These are phyloP conservation scores for Sciurus niger DNA, from an alignment of 2,113 vertebrate genomes.

Conservation along the genomic window DNA sequence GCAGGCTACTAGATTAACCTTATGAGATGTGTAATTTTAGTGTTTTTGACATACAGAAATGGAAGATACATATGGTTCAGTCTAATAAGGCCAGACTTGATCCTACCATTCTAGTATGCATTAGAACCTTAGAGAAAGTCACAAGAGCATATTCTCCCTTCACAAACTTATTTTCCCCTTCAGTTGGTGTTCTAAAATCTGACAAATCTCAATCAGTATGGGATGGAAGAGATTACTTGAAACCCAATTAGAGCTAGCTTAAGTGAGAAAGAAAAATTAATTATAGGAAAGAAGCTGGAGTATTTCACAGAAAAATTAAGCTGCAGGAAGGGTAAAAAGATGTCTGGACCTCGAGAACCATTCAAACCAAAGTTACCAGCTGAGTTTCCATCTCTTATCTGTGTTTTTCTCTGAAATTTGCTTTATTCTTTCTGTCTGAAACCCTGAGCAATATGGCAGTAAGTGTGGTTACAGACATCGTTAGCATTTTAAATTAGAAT, in stretches of 20 bases:
- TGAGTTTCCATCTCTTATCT: background rate
- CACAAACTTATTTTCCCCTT: background rate
- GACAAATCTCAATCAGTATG: background rate
- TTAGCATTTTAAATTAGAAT: constrained; percentile 35
- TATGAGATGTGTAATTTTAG: background rate
- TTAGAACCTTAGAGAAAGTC: background rate
- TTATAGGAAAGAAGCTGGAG: background rate
- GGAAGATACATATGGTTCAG: background rate
- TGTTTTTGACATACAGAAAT: background rate
- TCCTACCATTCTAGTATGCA: background rate
- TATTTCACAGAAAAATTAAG: constrained; percentile 26
- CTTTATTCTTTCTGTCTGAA: background rate
- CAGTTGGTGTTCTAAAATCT: background rate
- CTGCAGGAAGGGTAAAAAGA: background rate
- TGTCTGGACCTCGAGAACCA: background rate
- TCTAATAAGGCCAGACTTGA: background rate
- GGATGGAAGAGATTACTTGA: background rate
- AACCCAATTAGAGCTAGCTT: background rate
- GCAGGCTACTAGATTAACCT: background rate
- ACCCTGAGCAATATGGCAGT: background rate
- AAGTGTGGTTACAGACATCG: background rate
- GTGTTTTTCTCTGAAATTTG: background rate
- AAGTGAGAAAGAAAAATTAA: background rate
- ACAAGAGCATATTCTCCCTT: background rate
- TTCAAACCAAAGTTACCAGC: background rate